Base-by-base conservation (phyloP, 2,797 vertebrate genomes). In the Cryptoprocta ferox region DNA sequence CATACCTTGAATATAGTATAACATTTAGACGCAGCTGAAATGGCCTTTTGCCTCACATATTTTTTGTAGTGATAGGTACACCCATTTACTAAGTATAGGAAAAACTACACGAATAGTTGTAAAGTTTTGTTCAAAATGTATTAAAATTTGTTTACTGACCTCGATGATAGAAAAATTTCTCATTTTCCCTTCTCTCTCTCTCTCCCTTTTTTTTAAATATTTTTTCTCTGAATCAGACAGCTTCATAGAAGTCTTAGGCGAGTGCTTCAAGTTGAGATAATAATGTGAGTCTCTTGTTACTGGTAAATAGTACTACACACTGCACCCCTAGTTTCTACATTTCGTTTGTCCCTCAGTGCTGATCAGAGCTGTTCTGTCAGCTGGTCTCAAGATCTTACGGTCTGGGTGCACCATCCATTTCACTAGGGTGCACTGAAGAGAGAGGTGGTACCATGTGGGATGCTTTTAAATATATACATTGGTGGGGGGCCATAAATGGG, bases 361-460 rank as follows among this genome's bases (percentile, higher is more conserved):
- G 66, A 80, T 19, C 26, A 10, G 13, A 3, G 65, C 80, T 75
- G 28, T 68, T 19, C 75, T 73, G 6, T 81, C 32, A 50, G 48
- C 48, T n/a, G 9, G 78, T 50, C 30, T 83, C 24, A 42, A 80
- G 59, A 35, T 59, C 26, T 42, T n/a, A 45, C 35, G 3, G 56
- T 42, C 30, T 95, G 32, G 82, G 13, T 13, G 32, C 87, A 30
- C 42, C 35, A 19, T 35, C 12, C n/a, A 70, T 39, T 7, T 28
- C 28, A 1, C 2, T 73, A n/a, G 59, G 10, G 12, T 2, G 0
- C 1, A 21, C 28, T 48, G 6, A 65, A 32, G 75, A 70, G 32
- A 48, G 15, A 59, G 71, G 48, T 11, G 1, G 11, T 0, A 1
- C 26, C 12, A 0, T 1, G 12, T 2, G 0, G 73, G 13, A 19